Conservation (phyloP, 2,888 invertebrate species). For the Erynnis tages region DNA sequence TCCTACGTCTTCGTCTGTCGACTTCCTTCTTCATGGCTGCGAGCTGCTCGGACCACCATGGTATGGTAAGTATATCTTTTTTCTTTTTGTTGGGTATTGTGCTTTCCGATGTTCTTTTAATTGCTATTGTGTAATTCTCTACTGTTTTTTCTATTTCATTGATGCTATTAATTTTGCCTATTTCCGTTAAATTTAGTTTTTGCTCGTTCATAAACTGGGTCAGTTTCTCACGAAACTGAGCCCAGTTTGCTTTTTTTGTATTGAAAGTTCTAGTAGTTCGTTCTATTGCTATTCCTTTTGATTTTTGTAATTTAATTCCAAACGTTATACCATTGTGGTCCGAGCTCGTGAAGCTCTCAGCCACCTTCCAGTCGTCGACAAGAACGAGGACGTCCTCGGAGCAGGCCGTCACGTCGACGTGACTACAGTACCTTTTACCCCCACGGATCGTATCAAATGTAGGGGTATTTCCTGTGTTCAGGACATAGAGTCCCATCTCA, state of each 20-base stretch:
- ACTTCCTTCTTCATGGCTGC: background rate
- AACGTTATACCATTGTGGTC: slow-evolving; percentile 29
- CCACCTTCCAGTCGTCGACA: slow-evolving; percentile 25
- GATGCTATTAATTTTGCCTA: background rate
- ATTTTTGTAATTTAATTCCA: background rate
- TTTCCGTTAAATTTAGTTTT: background rate
- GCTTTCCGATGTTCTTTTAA: background rate
- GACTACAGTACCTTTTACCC: slow-evolving; percentile 1
- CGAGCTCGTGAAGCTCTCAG: slow-evolving; percentile 22
- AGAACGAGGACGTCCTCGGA: slow-evolving; percentile 4
- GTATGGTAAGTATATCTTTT: background rate
- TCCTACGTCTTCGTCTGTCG: background rate
- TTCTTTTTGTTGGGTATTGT: background rate
- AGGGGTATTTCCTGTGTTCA: slow-evolving; percentile 29
- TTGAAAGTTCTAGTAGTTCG: slow-evolving; percentile 11
- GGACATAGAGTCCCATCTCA: slow-evolving; percentile 20
- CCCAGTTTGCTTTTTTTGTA: slow-evolving; percentile 19
- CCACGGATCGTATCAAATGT: slow-evolving; percentile 31
- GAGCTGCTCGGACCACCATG: slow-evolving; percentile 7
- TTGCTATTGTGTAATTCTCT: background rate
- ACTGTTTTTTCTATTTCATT: background rate
- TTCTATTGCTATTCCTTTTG: background rate
- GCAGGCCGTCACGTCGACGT: slow-evolving; percentile 30
- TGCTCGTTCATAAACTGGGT: background rate
- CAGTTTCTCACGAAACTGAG: slow-evolving; percentile 9